Percentiles rank a stretch among this genome's conserved stretches.
Conservation (phyloP, 2,797 vertebrate genomes). For the Cryptoprocta ferox region DNA sequence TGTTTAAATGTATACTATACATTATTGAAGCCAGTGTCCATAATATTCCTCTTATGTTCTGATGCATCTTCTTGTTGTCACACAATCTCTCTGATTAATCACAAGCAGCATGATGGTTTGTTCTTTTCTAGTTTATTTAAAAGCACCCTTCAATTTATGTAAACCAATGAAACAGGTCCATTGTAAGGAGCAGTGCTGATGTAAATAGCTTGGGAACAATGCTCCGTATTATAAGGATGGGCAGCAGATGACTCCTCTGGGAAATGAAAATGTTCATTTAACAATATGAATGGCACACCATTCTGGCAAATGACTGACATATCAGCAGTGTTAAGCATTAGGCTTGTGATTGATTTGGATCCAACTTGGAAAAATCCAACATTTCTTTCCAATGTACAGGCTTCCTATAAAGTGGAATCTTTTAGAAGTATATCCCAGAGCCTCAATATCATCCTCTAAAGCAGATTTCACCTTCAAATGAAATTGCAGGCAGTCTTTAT, state of each 20-base stretch:
- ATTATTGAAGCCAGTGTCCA: slow-evolving; percentile 70
- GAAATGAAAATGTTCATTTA: slow-evolving; percentile 76
- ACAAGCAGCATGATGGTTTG: slow-evolving; percentile 50
- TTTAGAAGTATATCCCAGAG: neutral
- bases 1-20: slow-evolving; percentile 81
- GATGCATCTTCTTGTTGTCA: slow-evolving; percentile 77
- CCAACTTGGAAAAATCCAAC: slow-evolving; percentile 25
- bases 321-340: slow-evolving; percentile 54
- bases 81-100: slow-evolving; percentile 65
- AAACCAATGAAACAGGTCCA: slow-evolving; percentile 67
- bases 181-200: slow-evolving; percentile 59
- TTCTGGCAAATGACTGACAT: slow-evolving; percentile 46
- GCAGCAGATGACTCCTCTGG: slow-evolving; percentile 68
- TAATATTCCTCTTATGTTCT: slow-evolving; percentile 78
- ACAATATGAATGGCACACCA: slow-evolving; percentile 51
- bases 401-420: neutral
- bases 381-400: slow-evolving; percentile 2
- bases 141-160: slow-evolving; percentile 75
- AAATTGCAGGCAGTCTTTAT: neutral
- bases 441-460: neutral
- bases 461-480: neutral
- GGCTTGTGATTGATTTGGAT: slow-evolving; percentile 65
- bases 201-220: slow-evolving; percentile 67
- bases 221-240: slow-evolving; percentile 63
- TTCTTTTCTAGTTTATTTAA: slow-evolving; percentile 61